phyloP scores from a whole-genome alignment of 2,888 invertebrate genomes.

The Chymomyza amoena region DNA sequence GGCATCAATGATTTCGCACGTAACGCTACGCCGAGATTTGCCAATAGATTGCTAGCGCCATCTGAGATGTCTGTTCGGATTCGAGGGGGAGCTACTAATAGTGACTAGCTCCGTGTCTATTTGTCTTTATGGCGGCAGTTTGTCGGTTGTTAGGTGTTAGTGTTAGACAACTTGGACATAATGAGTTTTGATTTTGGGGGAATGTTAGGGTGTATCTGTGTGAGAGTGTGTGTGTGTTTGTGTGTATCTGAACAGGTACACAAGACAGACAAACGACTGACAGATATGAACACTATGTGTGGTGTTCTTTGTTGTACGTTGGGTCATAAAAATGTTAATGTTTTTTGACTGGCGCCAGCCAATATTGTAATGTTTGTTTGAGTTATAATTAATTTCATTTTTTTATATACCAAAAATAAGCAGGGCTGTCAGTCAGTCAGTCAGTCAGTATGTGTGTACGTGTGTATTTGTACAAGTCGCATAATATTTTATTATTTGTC shows the following conservation, averaged over 20 bases:
- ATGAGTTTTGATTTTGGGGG: constrained; percentile 68
- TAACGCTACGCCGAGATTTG: background rate
- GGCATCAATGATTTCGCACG: constrained; percentile 3
- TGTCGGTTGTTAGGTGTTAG: constrained; percentile 16
- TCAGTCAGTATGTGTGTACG: background rate
- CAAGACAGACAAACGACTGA: constrained; percentile 43
- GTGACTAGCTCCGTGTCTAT: constrained; percentile 11
- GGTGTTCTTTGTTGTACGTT: constrained; percentile 69
- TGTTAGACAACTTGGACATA: constrained; percentile 69
- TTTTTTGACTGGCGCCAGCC: constrained; percentile 73
- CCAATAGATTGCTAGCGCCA: background rate
- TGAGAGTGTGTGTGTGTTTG: constrained; percentile 21
- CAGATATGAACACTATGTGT: constrained; percentile 50
- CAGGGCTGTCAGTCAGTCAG: too few relatives aligned
- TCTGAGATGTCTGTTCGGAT: background rate
- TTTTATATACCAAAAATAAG: constrained; percentile 27
- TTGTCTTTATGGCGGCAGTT: constrained; percentile 53
- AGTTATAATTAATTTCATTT: constrained; percentile 73
- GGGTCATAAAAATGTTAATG: constrained; percentile 75
- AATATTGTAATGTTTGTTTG: constrained; percentile 71
- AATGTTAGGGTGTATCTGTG: constrained; percentile 23
- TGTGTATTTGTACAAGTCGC: constrained; percentile 21
- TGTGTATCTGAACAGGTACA: constrained; percentile 52
- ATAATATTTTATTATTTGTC: constrained; percentile 53
- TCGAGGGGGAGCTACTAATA: background rate